phyloP scores from a whole-genome alignment of 2,888 invertebrate genomes.

The Dasysyrphus tricinctus region DNA sequence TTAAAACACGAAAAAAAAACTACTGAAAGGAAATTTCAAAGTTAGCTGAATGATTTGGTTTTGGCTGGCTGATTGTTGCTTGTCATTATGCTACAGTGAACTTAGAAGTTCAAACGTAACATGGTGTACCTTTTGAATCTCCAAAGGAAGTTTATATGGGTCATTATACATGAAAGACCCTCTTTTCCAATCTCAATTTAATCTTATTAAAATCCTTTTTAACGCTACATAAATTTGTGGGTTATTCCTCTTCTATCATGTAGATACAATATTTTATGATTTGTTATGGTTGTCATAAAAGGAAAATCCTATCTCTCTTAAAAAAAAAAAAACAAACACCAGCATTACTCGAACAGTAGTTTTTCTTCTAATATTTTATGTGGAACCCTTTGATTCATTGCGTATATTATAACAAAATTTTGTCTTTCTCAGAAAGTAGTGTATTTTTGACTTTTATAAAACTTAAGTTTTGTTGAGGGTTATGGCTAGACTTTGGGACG shows the following conservation, averaged over 20 bases:
- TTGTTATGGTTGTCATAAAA: neutral
- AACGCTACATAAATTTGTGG: neutral
- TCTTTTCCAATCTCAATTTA: neutral
- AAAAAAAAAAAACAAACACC: too few relatives aligned
- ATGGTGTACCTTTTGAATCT: neutral
- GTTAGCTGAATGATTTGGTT: too few relatives aligned
- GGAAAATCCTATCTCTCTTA: neutral
- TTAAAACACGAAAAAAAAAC: too few relatives aligned
- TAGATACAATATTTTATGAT: neutral
- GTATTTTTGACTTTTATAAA: neutral
- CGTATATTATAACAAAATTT: too few relatives aligned
- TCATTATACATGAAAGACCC: neutral
- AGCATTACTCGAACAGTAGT: neutral
- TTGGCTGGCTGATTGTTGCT: too few relatives aligned
- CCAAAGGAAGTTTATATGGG: neutral
- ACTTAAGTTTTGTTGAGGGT: neutral
- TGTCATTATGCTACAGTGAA: too few relatives aligned
- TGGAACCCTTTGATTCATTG: neutral
- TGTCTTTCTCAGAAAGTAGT: neutral
- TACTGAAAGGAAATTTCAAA: too few relatives aligned
- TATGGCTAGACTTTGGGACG: neutral
- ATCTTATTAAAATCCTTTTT: conserved; percentile 1
- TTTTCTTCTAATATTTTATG: neutral
- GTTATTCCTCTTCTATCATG: too few relatives aligned
- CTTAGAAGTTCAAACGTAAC: neutral